Evolutionary conservation across 2,888 invertebrate species (phyloP).

Genomic region (Allygus modestus): DNA sequence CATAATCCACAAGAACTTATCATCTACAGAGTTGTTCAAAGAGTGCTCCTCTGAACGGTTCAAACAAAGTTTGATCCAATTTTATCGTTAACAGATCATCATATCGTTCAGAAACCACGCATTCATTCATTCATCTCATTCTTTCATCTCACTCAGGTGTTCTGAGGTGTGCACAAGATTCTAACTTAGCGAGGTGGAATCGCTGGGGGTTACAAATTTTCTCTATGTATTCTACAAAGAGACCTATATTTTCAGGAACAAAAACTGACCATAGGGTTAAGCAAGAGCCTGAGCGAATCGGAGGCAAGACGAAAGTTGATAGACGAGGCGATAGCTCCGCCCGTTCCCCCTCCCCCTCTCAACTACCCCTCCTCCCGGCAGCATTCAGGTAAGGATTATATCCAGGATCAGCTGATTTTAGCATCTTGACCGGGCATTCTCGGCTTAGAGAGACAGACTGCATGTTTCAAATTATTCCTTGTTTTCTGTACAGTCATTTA

Average conservation of each 20-base stretch:
- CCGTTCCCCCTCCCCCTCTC: constrained; percentile 70
- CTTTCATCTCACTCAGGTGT: background rate
- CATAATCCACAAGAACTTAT: no score
- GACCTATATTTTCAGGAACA: constrained; percentile 55
- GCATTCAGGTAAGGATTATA: constrained; percentile 59
- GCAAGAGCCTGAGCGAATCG: constrained; percentile 67
- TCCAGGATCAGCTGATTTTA: background rate
- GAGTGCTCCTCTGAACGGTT: no score
- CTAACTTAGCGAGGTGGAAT: background rate
- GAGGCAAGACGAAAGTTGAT: constrained; percentile 67
- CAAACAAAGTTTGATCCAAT: no score
- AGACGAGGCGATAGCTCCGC: constrained; percentile 69
- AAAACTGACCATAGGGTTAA: background rate
- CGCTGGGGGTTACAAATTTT: no score
- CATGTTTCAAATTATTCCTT: background rate
- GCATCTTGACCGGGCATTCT: background rate
- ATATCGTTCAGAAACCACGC: no score
- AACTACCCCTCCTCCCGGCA: constrained; percentile 66
- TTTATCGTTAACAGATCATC: no score
- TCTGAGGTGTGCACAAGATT: background rate
- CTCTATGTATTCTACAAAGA: background rate
- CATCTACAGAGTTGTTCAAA: no score
- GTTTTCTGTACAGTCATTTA: background rate
- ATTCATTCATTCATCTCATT: background rate
- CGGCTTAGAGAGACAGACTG: background rate